These are phyloP conservation scores for Aphelenchoides fujianensis DNA, from an alignment of 1,140 invertebrate genomes.

Conservation along the genomic window DNA sequence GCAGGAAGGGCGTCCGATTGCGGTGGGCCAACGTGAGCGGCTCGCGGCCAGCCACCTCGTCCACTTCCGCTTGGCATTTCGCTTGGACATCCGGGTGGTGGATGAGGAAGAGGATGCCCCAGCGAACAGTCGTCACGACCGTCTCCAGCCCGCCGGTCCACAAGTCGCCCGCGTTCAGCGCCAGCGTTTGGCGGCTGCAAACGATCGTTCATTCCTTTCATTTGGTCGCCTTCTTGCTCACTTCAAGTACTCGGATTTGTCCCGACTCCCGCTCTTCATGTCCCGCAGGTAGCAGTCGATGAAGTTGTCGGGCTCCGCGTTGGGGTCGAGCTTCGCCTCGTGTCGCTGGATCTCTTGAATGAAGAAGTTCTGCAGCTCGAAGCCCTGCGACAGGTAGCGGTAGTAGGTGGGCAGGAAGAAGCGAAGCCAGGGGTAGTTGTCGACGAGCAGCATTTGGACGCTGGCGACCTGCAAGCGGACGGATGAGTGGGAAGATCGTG, in stretches of 20 bases:
- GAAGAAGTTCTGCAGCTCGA: constrained; percentile 46
- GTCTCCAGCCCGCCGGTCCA: constrained; percentile 54
- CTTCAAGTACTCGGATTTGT: constrained; percentile 22
- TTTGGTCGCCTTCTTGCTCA: too few relatives aligned
- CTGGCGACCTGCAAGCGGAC: constrained; percentile 44
- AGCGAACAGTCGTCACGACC: constrained; percentile 40
- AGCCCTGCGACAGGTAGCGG: constrained; percentile 45
- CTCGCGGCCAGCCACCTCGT: constrained; percentile 17
- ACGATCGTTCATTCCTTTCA: too few relatives aligned
- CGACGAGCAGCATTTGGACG: constrained; percentile 45
- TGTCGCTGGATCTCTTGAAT: constrained; percentile 50
- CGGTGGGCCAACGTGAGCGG: constrained; percentile 14
- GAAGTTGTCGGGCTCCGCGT: constrained; percentile 36
- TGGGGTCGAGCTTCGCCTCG: constrained; percentile 9
- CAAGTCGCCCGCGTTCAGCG: constrained; percentile 44
- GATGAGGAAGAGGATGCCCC: constrained; percentile 51
- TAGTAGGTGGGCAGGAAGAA: constrained; percentile 42
- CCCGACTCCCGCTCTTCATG: neutral
- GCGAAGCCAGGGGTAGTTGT: constrained; percentile 40
- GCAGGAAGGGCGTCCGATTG: constrained; percentile 36
- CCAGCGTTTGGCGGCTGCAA: constrained; percentile 41
- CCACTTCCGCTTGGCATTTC: constrained; percentile 37
- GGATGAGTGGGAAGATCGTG: too few relatives aligned
- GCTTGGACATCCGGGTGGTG: constrained; percentile 49
- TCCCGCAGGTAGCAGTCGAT: constrained; percentile 45